These are phyloP conservation scores for Melopsittacus undulatus DNA, from an alignment of 2,797 vertebrate genomes.

Conservation along the genomic window DNA sequence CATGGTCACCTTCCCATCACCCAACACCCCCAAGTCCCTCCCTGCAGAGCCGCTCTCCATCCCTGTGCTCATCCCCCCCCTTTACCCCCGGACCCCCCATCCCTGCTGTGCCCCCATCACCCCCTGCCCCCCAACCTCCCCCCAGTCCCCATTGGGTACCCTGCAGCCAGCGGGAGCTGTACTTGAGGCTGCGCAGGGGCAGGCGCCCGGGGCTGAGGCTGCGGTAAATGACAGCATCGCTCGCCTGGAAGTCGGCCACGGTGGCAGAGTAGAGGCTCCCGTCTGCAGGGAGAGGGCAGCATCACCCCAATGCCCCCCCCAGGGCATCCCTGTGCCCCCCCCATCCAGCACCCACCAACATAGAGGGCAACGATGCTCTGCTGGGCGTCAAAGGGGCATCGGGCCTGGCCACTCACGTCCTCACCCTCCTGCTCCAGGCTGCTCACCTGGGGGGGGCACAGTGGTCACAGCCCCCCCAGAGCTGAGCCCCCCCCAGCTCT, in stretches of 20 bases:
- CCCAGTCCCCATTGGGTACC: conserved; percentile 69
- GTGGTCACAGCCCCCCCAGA: neutral
- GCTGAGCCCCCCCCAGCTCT: neutral
- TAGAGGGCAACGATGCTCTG: conserved; percentile 92
- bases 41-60: no score
- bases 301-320: neutral
- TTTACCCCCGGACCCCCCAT: no score
- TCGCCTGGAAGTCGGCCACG: conserved; percentile 93
- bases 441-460: conserved; percentile 76
- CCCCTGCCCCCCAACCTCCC: no score
- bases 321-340: neutral
- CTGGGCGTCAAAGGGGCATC: conserved; percentile 91
- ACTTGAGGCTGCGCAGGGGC: conserved; percentile 89
- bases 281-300: conserved; percentile 75
- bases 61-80: no score
- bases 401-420: conserved; percentile 90
- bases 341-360: conserved; percentile 79
- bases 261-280: conserved; percentile 94
- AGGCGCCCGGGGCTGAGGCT: conserved; percentile 90
- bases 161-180: conserved; percentile 96
- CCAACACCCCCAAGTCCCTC: no score
- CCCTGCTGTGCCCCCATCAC: no score
- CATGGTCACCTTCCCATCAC: no score
- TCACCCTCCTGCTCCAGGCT: conserved; percentile 90
- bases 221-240: conserved; percentile 92